Percentiles rank a stretch among this genome's conserved stretches.
Evolutionary conservation across 2,113 vertebrate genomes (phyloP).

Genomic region (Chaetorhynchus papuensis): DNA sequence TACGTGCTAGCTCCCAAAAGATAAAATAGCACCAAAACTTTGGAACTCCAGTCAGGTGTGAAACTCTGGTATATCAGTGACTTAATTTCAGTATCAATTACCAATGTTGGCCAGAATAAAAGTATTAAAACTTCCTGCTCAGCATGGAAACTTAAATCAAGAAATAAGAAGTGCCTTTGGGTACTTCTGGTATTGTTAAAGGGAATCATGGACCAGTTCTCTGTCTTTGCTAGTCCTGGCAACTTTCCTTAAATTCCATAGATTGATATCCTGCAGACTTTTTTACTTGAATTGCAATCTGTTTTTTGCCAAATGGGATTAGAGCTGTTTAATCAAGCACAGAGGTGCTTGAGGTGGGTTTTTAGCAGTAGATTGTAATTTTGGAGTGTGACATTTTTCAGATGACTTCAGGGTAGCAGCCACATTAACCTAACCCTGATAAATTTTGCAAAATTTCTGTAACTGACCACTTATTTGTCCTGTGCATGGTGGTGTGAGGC

Average conservation of each 20-base stretch:
- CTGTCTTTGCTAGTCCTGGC: neutral
- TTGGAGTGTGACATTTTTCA: neutral
- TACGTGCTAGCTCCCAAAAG: neutral
- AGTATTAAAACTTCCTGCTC: neutral
- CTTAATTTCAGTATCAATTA: neutral
- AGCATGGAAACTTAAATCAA: neutral
- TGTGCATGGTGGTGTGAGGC: neutral
- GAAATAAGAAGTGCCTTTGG: neutral
- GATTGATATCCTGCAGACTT: neutral
- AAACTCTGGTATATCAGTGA: neutral
- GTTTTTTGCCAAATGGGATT: neutral
- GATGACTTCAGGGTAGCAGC: neutral
- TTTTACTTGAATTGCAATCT: neutral
- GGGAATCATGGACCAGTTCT: neutral
- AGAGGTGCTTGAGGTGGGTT: neutral
- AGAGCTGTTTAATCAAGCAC: neutral
- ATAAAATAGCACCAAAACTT: neutral
- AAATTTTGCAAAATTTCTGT: neutral
- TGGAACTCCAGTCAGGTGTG: neutral
- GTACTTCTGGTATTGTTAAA: neutral
- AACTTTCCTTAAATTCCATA: neutral
- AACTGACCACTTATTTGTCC: neutral
- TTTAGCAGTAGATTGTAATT: neutral
- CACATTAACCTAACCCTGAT: neutral
- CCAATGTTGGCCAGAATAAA: neutral